Evolutionary conservation across 1,140 invertebrate species (phyloP).

Genomic region (Phthorimaea operculella): DNA sequence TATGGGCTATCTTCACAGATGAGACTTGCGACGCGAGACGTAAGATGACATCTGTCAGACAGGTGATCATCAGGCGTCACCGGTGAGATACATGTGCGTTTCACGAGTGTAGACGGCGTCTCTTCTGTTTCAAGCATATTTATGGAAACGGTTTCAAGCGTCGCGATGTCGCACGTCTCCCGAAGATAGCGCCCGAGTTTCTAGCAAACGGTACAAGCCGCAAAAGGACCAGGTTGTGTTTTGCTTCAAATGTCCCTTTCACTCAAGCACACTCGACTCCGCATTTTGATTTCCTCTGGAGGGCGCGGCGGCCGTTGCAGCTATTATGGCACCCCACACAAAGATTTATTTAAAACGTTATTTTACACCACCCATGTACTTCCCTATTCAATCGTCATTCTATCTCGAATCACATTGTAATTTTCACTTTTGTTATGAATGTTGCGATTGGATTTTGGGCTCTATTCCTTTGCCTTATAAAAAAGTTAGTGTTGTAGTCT

Average conservation of each 20-base stretch:
- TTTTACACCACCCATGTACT: constrained; percentile 54
- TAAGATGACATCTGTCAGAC: too few species aligned
- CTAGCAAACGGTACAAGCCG: too few species aligned
- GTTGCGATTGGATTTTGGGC: constrained; percentile 28
- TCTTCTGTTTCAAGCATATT: too few species aligned
- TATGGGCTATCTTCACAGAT: too few species aligned
- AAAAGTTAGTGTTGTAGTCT: constrained; percentile 22
- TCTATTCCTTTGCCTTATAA: constrained; percentile 23
- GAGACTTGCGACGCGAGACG: too few species aligned
- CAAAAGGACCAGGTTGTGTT: too few species aligned
- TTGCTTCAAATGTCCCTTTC: constrained; percentile 20
- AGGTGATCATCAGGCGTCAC: too few species aligned
- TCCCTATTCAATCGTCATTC: constrained; percentile 30
- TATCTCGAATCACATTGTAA: constrained; percentile 33
- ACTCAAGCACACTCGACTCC: constrained; percentile 21
- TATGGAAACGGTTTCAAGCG: too few species aligned
- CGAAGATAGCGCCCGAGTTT: too few species aligned
- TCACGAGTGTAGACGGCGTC: too few species aligned
- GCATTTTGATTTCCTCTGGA: constrained; percentile 46
- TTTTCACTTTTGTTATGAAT: constrained; percentile 29
- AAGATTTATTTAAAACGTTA: constrained; percentile 66
- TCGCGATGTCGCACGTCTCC: too few species aligned
- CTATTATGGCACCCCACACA: constrained; percentile 55
- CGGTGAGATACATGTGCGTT: too few species aligned
- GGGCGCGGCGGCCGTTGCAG: constrained; percentile 46